Conservation (phyloP, 2,113 vertebrate species). For the Chloropsis hardwickii region DNA sequence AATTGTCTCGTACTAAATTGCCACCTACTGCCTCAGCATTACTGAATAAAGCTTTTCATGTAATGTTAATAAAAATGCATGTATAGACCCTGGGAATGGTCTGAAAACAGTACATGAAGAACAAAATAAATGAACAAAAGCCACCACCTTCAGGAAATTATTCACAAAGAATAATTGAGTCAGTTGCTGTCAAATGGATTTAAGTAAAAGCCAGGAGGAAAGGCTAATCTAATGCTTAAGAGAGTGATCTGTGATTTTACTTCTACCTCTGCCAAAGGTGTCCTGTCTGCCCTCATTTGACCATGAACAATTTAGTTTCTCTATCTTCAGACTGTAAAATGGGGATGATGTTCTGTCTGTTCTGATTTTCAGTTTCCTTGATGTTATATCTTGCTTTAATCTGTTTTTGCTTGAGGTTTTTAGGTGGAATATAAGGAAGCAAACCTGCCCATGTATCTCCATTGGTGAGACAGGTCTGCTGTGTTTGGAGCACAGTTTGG, state of each 20-base stretch:
- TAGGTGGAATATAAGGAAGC: neutral
- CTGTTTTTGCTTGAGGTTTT: neutral
- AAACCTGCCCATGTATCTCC: neutral
- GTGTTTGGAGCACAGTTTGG: neutral
- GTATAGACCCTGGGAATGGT: neutral
- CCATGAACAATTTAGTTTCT: slow-evolving; percentile 7
- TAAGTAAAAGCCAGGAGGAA: slow-evolving; percentile 19
- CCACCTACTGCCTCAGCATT: neutral
- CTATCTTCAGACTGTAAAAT: neutral
- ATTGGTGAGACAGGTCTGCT: neutral
- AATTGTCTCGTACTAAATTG: neutral
- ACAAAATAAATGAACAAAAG: neutral
- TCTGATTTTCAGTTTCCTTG: neutral
- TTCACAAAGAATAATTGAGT: neutral
- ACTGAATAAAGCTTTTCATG: neutral
- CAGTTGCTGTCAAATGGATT: neutral
- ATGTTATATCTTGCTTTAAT: neutral
- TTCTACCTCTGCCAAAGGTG: neutral
- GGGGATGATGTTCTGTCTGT: neutral
- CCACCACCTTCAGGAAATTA: neutral
- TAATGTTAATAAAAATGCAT: neutral
- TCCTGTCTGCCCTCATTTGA: neutral
- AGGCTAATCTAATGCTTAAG: slow-evolving; percentile 11
- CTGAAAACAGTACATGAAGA: neutral
- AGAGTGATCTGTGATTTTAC: neutral